Evolutionary conservation across 2,888 invertebrate genomes (phyloP), one percentile per base, ranked within the genome.

Genomic region (Ichneumoninae sp.): DNA sequence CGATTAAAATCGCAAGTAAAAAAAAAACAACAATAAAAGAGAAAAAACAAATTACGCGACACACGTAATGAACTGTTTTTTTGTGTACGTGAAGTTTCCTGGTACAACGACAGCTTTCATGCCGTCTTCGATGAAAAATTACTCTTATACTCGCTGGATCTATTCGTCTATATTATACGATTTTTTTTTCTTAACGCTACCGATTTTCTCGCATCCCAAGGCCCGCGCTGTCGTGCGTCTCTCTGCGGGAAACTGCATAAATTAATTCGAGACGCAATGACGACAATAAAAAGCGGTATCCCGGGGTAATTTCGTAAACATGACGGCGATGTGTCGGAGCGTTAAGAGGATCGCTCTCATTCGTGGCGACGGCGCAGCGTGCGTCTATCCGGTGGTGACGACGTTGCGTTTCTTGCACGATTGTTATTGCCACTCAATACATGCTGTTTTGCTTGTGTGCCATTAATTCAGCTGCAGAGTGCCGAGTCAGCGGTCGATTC

Each of bases 401-500:
- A 22, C 54, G 54, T 54, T 22, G 36, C 19, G 26, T 40, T 40
- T 22, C 36, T 71, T 57, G 60, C 73, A 60, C 57, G 36, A 60
- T 44, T 47, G 73, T 73, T 60, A 60, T 73, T 73, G 47, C 2
- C 40, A 16, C 6, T 22, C 13, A 16, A 19, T 19, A 65, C 13
- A 52, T 19, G 19, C n/a, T 16, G 74, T n/a, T 44, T 26, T 19
- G 22, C 30, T 50, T 60, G 36, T 71, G 7, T 33, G 3, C 40
- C 7, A 60, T 10, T 5, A 5, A 13, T 50, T 7, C 80, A 85
- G 82, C 81, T 81, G 22, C 74, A 87, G 70, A 81, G 65, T 22
- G 81, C 79, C 13, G 88, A 87, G 63, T 57, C 88, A 16, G 66
- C 81, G 47, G 83, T 86, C 26, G 86, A 88, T 60, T 77, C 81